Conservation (phyloP, 2,797 vertebrate species). For the Anas bernieri region DNA sequence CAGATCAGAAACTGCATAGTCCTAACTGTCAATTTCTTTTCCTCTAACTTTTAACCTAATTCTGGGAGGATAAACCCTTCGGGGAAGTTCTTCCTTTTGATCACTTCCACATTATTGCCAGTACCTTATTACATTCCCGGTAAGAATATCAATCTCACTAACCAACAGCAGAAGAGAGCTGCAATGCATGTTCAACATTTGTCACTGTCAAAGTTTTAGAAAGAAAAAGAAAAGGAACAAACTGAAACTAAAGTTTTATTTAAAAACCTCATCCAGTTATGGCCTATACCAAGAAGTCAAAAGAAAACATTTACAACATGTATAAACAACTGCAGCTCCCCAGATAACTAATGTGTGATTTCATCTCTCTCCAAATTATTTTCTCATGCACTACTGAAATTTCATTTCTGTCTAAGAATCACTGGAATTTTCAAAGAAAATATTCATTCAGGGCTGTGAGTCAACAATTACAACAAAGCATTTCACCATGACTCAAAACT, state of each 20-base stretch:
- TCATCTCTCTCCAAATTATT: slow-evolving; percentile 15
- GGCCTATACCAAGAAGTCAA: neutral
- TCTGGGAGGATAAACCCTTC: neutral
- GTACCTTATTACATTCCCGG: neutral
- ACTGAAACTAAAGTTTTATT: neutral
- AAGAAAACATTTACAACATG: slow-evolving; percentile 7
- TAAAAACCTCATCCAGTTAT: neutral
- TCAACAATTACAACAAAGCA: neutral
- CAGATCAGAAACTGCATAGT: neutral
- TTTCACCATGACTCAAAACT: neutral
- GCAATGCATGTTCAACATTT: neutral
- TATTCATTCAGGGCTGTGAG: neutral
- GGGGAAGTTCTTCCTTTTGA: neutral
- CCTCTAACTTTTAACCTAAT: neutral
- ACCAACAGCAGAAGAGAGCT: neutral
- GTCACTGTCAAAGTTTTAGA: neutral
- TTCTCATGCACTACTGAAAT: slow-evolving; percentile 6
- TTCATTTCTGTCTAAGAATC: neutral
- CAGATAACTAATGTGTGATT: slow-evolving; percentile 33
- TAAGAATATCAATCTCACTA: neutral
- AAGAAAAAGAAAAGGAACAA: neutral
- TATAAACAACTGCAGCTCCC: slow-evolving; percentile 36
- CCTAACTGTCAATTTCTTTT: neutral
- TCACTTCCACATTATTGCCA: neutral
- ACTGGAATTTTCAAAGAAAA: neutral